Conservation (phyloP, 2,113 vertebrate genomes). For the Anolis carolinensis region DNA sequence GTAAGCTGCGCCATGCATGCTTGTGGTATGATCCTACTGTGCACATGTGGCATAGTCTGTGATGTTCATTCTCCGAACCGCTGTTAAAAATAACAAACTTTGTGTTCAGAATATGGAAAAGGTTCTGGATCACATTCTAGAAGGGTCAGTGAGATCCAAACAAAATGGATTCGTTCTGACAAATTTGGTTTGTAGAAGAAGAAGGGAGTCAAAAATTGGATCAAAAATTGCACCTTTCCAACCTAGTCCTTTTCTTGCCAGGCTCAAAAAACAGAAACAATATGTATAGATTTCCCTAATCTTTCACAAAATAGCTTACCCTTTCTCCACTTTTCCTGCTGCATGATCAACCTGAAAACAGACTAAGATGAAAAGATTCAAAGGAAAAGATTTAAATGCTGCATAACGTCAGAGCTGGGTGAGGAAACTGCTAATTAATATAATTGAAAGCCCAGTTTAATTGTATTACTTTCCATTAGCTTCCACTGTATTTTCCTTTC, state of each 20-base stretch:
- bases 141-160: not conserved
- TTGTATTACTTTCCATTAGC: constrained; percentile 80
- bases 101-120: not conserved
- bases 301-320: not conserved
- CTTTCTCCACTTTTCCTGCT: not conserved
- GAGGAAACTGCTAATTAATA: constrained; percentile 78
- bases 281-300: not conserved
- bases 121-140: not conserved
- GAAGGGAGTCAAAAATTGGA: too few relatives aligned
- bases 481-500: constrained; percentile 61
- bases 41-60: not conserved
- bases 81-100: not conserved
- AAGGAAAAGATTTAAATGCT: constrained; percentile 59
- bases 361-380: not conserved
- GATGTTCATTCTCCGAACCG: not conserved
- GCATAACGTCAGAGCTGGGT: constrained; percentile 56
- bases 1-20: not conserved
- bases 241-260: not conserved
- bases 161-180: not conserved
- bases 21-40: not conserved
- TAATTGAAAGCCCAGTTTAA: constrained; percentile 81
- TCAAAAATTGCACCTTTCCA: not conserved
- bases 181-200: not conserved
- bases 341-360: not conserved
- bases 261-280: not conserved